Conservation (phyloP, 2,888 invertebrate genomes). For the Anticlea derivata region DNA sequence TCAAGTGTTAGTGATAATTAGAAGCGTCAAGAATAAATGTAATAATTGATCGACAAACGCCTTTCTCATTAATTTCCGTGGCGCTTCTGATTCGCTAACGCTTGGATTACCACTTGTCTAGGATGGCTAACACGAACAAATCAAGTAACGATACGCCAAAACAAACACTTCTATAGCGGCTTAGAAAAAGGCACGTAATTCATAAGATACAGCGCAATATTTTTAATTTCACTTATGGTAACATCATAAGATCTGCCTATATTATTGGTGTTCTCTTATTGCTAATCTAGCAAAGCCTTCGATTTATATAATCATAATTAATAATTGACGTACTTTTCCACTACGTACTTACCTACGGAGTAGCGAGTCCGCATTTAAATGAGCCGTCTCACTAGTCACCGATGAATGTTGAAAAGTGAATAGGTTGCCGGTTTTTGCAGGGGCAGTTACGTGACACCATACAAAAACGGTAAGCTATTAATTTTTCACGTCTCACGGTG, state of each 20-base stretch:
- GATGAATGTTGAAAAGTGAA: no score
- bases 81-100: neutral
- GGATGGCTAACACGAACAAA: slow-evolving; percentile 32
- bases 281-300: slow-evolving; percentile 30
- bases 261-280: slow-evolving; percentile 37
- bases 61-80: no score
- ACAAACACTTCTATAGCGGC: slow-evolving; percentile 67
- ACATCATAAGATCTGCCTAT: slow-evolving; percentile 41
- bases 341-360: no score
- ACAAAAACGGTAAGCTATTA: no score
- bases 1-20: neutral
- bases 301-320: slow-evolving; percentile 1
- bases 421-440: no score
- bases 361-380: no score
- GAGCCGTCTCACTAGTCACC: no score
- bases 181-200: slow-evolving; percentile 79
- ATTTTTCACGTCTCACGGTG: no score
- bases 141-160: slow-evolving; percentile 56
- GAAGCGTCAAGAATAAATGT: no score
- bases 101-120: slow-evolving; percentile 1
- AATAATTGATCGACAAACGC: no score
- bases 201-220: slow-evolving; percentile 74
- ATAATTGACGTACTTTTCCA: slow-evolving; percentile 15
- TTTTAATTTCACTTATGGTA: slow-evolving; percentile 38
- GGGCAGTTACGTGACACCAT: no score